phyloP scores from a whole-genome alignment of 1,140 invertebrate species.

The Aricia agestis region DNA sequence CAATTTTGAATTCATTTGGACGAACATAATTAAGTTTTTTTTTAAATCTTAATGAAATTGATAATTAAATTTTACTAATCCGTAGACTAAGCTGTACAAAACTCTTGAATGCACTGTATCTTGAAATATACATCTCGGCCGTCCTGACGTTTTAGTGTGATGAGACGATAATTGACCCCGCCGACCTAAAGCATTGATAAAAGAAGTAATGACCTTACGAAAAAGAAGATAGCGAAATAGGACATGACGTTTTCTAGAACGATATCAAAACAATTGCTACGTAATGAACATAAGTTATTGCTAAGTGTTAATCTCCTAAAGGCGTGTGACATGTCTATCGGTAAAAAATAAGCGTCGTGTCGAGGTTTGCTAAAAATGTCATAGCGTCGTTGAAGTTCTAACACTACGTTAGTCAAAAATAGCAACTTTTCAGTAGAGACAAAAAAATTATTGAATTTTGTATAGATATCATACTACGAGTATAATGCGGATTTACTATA shows the following conservation, averaged over 20 bases:
- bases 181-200: conserved; percentile 44
- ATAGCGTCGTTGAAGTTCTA: too few relatives aligned
- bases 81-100: neutral
- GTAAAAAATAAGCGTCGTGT: too few relatives aligned
- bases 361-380: too few relatives aligned
- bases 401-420: too few relatives aligned
- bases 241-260: neutral
- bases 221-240: neutral
- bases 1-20: neutral
- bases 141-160: conserved; percentile 36
- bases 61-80: neutral
- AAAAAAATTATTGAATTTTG: too few relatives aligned
- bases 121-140: conserved; percentile 13
- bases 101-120: conserved; percentile 7
- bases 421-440: too few relatives aligned
- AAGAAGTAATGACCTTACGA: conserved; percentile 35
- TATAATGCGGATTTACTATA: too few relatives aligned
- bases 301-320: too few relatives aligned
- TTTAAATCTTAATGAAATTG: too few relatives aligned
- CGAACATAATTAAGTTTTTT: neutral
- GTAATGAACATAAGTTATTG: neutral
- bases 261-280: neutral
- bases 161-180: conserved; percentile 56
- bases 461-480: too few relatives aligned
- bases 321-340: too few relatives aligned